Base-by-base conservation (phyloP, 2,888 invertebrate genomes). In the Lapara coniferarum region DNA sequence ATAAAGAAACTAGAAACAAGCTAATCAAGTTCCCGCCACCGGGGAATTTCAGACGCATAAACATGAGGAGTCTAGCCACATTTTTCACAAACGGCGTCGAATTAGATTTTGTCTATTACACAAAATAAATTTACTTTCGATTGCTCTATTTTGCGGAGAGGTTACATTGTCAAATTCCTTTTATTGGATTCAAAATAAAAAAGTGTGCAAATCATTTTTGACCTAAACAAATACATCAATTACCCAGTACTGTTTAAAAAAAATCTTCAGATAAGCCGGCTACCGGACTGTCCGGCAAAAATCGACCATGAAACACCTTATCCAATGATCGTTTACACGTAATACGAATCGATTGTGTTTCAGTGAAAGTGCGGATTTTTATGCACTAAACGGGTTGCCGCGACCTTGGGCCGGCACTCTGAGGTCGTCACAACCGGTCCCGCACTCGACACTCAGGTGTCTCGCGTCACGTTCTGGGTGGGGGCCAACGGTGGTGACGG, bases 341-440 rank as follows among this genome's bases (percentile, higher is more conserved):
- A 63, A 63, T 49, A 63, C 63, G 63, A 44, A 46, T 59, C 49
- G 63, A 63, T 63, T 63, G 63, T 51, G 51, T 63, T 49, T 13
- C 49, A 63, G 63, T 63, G 63, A 63, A 63, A 63, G 63, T 63
- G 63, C 63, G 49, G 63, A 19, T 63, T 63, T 49, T 19, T 49
- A 63, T 63, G 63, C 49, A 46, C 49, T 25, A 49, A 63, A 63
- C 49, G 16, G 63, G 63, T 63, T 12, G 63, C 6, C 19, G 16
- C 63, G 63, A 63, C 63, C 63, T 63, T 63, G 63, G n/a, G 16
- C 46, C 63, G 10, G 8, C 63, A 13, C 16, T 13, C 49, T 10
- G 63, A 63, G 63, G 63, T 63, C 63, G 49, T 12, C 63, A 16
- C 49, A 63, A 63, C 63, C 63, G 63, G 63, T 63, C 63, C 49